These are phyloP conservation scores for Orientallactaga sibirica DNA, from an alignment of 2,797 vertebrate species.

Conservation along the genomic window DNA sequence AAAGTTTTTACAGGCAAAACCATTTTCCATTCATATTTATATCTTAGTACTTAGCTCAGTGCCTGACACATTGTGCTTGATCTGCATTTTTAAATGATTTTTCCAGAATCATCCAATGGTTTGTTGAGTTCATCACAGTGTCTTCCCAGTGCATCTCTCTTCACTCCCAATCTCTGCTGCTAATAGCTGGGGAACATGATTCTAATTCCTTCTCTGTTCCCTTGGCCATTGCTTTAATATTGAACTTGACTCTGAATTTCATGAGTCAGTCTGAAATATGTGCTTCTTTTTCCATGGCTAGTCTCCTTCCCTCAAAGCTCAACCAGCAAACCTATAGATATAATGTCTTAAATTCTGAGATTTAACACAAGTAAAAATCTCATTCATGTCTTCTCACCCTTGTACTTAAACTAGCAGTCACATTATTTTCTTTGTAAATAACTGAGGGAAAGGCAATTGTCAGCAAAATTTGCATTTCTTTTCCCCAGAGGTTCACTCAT, in stretches of 20 bases:
- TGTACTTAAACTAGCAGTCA: neutral
- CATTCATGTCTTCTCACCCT: neutral
- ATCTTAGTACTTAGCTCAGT: neutral
- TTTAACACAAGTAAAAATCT: constrained; percentile 2
- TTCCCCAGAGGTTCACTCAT: neutral
- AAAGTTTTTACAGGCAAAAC: neutral
- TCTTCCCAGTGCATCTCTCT: neutral
- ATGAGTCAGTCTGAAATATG: neutral
- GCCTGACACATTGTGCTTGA: neutral
- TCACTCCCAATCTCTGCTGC: neutral
- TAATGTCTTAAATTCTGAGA: constrained; percentile 24
- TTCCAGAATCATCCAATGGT: neutral
- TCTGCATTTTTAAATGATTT: neutral
- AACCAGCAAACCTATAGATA: neutral
- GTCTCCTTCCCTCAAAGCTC: neutral
- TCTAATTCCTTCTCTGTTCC: neutral
- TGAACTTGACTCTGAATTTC: constrained; percentile 40
- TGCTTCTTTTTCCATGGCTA: neutral
- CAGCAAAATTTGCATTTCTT: neutral
- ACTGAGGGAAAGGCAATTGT: neutral
- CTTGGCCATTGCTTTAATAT: neutral
- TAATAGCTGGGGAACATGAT: neutral
- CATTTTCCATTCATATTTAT: neutral
- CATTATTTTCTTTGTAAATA: constrained; percentile 13
- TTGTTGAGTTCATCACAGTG: neutral